Evolutionary conservation across 53 echinoderm and acorn worm genomes (phyloP).

Genomic region (Temnopleurus reevesii): DNA sequence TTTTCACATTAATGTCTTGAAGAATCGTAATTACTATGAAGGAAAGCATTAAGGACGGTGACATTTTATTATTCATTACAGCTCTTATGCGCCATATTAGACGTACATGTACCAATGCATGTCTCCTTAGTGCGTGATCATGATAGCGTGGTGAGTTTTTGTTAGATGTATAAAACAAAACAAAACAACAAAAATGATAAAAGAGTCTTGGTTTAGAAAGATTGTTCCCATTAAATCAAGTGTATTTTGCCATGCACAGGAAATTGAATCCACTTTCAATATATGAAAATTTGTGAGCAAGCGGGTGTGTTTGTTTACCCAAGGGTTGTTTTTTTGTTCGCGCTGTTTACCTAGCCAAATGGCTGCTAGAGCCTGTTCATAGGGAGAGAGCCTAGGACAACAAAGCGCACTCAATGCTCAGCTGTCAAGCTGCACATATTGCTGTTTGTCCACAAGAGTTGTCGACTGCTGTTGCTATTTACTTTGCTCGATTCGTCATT

Average conservation of each 20-base stretch:
- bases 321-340: constrained; percentile 91
- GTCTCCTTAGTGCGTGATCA: no score
- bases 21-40: no score
- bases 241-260: constrained; percentile 61
- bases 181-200: not conserved
- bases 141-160: no score
- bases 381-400: constrained; percentile 69
- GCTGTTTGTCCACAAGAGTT: constrained; percentile 62
- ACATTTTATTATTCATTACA: no score
- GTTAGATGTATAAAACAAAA: no score
- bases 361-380: constrained; percentile 77
- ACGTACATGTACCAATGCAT: no score
- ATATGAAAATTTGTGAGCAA: constrained; percentile 73
- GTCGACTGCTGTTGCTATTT: constrained; percentile 63
- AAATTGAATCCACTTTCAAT: constrained; percentile 79
- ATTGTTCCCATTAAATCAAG: constrained; percentile 48
- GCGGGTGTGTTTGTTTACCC: constrained; percentile 95
- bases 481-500: constrained; percentile 58
- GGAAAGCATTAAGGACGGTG: no score
- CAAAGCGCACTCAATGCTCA: constrained; percentile 84
- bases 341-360: constrained; percentile 98
- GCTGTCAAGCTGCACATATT: constrained; percentile 84
- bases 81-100: no score
- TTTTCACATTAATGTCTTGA: no score
- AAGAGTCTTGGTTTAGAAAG: not conserved